Base-by-base conservation (phyloP, 2,888 invertebrate species). In the Priocnemis perturbator region DNA sequence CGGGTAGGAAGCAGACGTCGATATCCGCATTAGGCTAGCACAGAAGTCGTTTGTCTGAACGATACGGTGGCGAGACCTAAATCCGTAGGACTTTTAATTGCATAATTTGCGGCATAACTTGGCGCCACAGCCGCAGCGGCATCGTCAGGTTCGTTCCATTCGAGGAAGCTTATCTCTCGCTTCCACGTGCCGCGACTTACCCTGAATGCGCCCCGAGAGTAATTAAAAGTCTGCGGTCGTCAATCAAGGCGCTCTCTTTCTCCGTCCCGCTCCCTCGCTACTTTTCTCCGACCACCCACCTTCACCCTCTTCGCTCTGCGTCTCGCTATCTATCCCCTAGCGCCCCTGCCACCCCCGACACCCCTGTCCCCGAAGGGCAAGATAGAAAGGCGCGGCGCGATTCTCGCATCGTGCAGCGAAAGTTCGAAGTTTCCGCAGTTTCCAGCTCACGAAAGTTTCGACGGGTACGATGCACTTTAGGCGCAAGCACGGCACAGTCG, bases 161-260 rank as follows among this genome's bases (percentile, higher is more conserved):
- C 77, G 73, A 64, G 66, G 45, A 48, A 53, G 74, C 79, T 79
- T 79, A 79, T 79, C 79, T 75, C 65, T 70, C 66, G 72, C 47
- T 78, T 76, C 73, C 79, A 80, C 73, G 79, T 78, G 80, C 69
- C 74, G 66, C 21, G 63, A 66, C 77, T 72, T 75, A 63, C 64
- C 23, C 58, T 9, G 23, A 44, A 58, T 26, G 58, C 37, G 60
- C 72, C 72, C 55, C 37, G 44, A 69, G 77, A 58, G 85, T 83
- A 86, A 86, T 86, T 86, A 86, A 86, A 86, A 86, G 86, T 86
- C 83, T 69, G 79, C 80, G 77, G 77, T 81, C 79, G 80, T 74
- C 71, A 70, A 74, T 75, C 74, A 74, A 71, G 50, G 68, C 66
- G 57, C 20, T 30, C 30, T 52, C 62, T 58, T 37, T 52, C 19